phyloP scores from a whole-genome alignment of 2,888 invertebrate species.

The Cryptosula pallasiana region DNA sequence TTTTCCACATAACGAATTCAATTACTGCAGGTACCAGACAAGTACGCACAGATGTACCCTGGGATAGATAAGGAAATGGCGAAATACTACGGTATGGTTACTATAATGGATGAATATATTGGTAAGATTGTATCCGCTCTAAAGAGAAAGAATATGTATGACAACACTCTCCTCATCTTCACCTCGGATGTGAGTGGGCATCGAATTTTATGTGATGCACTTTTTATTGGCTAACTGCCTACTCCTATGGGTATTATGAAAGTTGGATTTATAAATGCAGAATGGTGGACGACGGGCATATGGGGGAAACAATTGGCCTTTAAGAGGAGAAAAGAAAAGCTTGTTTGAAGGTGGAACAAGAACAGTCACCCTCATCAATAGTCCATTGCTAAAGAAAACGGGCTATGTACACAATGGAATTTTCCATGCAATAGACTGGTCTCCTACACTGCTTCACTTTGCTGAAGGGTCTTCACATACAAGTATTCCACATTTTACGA shows the following conservation, averaged over 20 bases:
- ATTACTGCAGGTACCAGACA: neutral
- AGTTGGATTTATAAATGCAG: no score
- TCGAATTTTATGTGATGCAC: no score
- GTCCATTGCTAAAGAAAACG: neutral
- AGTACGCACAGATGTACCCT: neutral
- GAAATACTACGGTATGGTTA: slow-evolving; percentile 2
- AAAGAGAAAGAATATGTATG: slow-evolving; percentile 10
- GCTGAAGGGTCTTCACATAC: neutral
- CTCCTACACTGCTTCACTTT: slow-evolving; percentile 15
- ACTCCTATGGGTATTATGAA: no score
- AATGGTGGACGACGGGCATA: neutral
- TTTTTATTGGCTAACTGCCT: no score
- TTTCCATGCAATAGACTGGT: slow-evolving; percentile 25
- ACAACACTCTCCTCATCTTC: neutral
- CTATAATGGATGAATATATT: slow-evolving; percentile 1
- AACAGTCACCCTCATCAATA: slow-evolving; percentile 14
- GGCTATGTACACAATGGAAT: slow-evolving; percentile 17
- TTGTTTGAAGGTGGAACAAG: slow-evolving; percentile 24
- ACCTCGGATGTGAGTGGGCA: neutral
- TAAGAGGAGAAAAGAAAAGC: slow-evolving; percentile 20
- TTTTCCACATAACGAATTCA: no score
- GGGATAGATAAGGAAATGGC: neutral
- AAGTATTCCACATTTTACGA: no score
- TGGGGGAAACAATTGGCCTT: slow-evolving; percentile 22
- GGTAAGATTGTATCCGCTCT: neutral